These are phyloP conservation scores for Cheilosia grossa DNA, from an alignment of 2,888 invertebrate genomes.

Conservation along the genomic window DNA sequence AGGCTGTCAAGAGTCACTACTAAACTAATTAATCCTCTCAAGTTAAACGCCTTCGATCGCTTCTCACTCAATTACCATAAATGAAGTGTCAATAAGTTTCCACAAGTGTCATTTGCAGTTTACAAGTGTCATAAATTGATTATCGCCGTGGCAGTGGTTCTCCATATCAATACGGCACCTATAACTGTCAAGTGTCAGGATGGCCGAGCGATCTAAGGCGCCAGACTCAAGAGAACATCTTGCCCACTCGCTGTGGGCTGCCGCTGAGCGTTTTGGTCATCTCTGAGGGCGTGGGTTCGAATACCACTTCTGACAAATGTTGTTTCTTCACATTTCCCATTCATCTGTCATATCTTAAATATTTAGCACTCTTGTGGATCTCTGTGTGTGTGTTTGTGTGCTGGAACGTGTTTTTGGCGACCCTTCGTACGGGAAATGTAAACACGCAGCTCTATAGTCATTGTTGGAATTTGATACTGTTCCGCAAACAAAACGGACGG, in stretches of 20 bases:
- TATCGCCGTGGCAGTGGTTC: background rate
- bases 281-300: slow-evolving; percentile 73
- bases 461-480: slow-evolving; percentile 63
- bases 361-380: background rate
- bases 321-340: slow-evolving; percentile 45
- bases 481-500: slow-evolving; percentile 60
- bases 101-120: slow-evolving; percentile 22
- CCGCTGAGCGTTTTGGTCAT: slow-evolving; percentile 68
- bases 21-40: background rate
- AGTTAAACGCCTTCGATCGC: background rate
- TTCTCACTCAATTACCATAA: slow-evolving; percentile 1
- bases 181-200: slow-evolving; percentile 73
- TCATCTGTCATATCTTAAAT: slow-evolving; percentile 27
- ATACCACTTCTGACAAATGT: slow-evolving; percentile 70
- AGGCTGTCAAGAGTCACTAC: background rate
- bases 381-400: background rate
- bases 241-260: slow-evolving; percentile 55
- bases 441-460: slow-evolving; percentile 34
- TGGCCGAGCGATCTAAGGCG: slow-evolving; percentile 79
- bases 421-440: slow-evolving; percentile 40
- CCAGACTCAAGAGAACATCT: slow-evolving; percentile 78
- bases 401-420: slow-evolving; percentile 39
- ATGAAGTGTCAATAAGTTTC: slow-evolving; percentile 23
- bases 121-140: slow-evolving; percentile 30
- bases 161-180: background rate